A percentile compares a stretch with the other conserved stretches of the same genome.
These are phyloP conservation scores for Apogon talboti DNA, from an alignment of 2,797 vertebrate species.

Conservation along the genomic window DNA sequence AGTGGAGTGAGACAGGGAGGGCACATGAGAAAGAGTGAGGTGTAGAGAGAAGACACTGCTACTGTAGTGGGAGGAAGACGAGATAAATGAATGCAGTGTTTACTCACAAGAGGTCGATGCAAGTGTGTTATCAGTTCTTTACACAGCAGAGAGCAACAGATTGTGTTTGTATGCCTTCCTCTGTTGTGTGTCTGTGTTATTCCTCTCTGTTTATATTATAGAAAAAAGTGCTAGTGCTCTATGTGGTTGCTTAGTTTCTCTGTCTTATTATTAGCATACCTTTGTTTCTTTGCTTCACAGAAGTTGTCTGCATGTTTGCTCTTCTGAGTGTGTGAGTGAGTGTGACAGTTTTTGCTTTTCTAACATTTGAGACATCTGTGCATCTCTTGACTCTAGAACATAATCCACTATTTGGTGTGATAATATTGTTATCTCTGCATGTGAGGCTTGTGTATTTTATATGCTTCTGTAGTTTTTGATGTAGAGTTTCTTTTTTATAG, in stretches of 20 bases:
- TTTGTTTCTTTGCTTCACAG: slow-evolving; percentile 16
- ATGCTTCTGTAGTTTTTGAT: not conserved
- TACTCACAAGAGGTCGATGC: slow-evolving; percentile 6
- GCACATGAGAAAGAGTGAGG: not conserved
- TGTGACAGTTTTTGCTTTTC: slow-evolving; percentile 5
- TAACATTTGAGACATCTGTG: slow-evolving; percentile 14
- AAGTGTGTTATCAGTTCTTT: slow-evolving; percentile 31
- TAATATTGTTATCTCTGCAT: slow-evolving; percentile 5
- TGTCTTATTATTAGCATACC: slow-evolving; percentile 46
- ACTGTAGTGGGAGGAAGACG: not conserved
- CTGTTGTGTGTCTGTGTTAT: slow-evolving; percentile 26
- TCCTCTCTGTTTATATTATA: slow-evolving; percentile 4
- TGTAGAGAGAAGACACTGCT: not conserved
- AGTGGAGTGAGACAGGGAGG: not conserved
- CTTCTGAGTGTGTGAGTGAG: slow-evolving; percentile 10
- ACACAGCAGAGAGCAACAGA: slow-evolving; percentile 15
- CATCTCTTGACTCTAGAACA: slow-evolving; percentile 12
- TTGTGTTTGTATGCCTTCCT: slow-evolving; percentile 14
- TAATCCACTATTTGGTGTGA: not conserved
- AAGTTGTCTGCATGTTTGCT: slow-evolving; percentile 32
- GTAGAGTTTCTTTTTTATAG: not conserved
- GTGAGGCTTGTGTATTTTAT: slow-evolving; percentile 10
- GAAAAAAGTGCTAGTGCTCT: not conserved
- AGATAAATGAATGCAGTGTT: slow-evolving; percentile 59
- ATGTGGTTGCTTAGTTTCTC: slow-evolving; percentile 11